Base-by-base conservation (phyloP, 1,140 invertebrate genomes). In the Drosophila ercepeae region DNA sequence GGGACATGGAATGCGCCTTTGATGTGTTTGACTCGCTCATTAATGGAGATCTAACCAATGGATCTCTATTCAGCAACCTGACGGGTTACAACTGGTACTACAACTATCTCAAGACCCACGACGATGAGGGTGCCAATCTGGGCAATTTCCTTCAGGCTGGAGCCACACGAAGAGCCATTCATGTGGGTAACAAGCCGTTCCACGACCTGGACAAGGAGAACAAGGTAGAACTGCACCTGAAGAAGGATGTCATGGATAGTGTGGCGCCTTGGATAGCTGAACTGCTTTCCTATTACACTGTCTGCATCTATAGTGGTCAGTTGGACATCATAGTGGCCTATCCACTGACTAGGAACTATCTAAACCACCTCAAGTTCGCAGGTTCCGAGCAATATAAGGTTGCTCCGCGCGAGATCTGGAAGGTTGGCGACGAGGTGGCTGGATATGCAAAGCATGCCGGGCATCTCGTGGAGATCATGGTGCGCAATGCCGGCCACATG, bases 291-390 rank as follows among this genome's bases (percentile, higher is more conserved):
- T 78, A 94, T 59, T 97, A 96, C 76, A 93, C 93, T 89, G 93
- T 95, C 3, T 92, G 96, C 4, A 93, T 96, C 48, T 98, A 97
- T 88, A 97, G 94, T 82, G 97, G 97, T 0, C 96, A 97, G 81
- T 83, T 97, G 32, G 97, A 98, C 86, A 95, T 98, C 13, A 97
- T 97, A 76, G 95, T 97, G 1, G 95, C 96, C 1, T 96, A 96
- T 90, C 94, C 96, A 0, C 79, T 95, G 25, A 97, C 96, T 0
- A 93, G 95, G 44, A 95, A 95, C 71, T 97, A 95, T 84, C 89
- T 97, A 5, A 92, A 92, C 27, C 91, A 94, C 7, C 88, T 97
- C 0, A 92, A 95, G 34, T 97, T 97, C 93, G 91, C 92, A 19
- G 94, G 93, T 1, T 91, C 94, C 0, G 92, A 94, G 1, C 92